Conservation (phyloP, 2,888 invertebrate genomes). For the Plagodis pulveraria region DNA sequence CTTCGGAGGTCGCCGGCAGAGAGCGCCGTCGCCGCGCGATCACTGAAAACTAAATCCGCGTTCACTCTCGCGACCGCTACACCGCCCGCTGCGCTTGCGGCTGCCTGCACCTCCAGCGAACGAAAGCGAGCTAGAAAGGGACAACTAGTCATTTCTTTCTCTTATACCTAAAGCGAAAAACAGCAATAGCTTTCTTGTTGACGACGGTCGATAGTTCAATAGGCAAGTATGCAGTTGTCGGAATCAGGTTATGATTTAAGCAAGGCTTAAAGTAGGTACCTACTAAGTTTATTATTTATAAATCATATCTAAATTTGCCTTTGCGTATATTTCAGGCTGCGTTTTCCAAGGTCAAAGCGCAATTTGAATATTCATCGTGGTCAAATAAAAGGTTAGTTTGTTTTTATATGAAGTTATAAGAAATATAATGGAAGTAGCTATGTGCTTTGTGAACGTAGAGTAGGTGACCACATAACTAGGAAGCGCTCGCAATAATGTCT, state of each 20-base stretch:
- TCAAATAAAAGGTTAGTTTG: no score
- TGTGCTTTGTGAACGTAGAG: conserved; percentile 32
- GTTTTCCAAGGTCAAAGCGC: no score
- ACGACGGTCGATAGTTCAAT: conserved; percentile 51
- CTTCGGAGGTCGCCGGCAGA: conserved; percentile 73
- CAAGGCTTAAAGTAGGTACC: not conserved
- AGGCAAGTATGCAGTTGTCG: conserved; percentile 38
- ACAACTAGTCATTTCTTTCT: conserved; percentile 75
- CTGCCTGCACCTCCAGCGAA: conserved; percentile 52
- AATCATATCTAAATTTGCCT: no score
- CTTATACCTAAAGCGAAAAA: conserved; percentile 65
- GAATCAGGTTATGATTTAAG: conserved; percentile 4
- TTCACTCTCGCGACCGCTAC: conserved; percentile 58
- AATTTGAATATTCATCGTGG: no score
- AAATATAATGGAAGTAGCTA: no score
- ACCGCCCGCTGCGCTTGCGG: conserved; percentile 35
- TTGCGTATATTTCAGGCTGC: no score
- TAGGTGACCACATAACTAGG: conserved; percentile 54
- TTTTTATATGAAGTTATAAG: no score
- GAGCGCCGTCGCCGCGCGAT: conserved; percentile 76
- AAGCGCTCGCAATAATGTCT: conserved; percentile 47
- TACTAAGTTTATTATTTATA: no score
- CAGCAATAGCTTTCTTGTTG: conserved; percentile 66
- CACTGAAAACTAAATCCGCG: conserved; percentile 77
- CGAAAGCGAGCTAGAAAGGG: conserved; percentile 79